These are phyloP conservation scores for Melanerpes formicivorus DNA, from an alignment of 2,113 vertebrate species.

Conservation along the genomic window DNA sequence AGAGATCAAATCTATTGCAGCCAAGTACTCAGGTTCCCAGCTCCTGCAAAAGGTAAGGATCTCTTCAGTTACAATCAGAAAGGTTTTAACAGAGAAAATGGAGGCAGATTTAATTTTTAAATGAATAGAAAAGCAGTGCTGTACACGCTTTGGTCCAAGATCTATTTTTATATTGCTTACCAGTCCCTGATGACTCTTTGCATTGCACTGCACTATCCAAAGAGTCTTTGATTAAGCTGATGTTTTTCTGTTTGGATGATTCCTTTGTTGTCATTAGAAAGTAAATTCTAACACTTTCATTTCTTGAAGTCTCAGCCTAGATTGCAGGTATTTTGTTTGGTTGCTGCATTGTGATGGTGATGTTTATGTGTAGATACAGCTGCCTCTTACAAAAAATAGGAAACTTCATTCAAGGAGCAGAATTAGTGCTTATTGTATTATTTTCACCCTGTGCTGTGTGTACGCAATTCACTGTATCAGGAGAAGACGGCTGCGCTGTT, in stretches of 20 bases:
- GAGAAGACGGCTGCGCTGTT: conserved; percentile 60
- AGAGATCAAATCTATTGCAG: conserved; percentile 98
- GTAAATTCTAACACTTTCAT: conserved; percentile 45
- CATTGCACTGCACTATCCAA: conserved; percentile 33
- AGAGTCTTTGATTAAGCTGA: conserved; percentile 54
- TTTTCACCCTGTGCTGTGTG: conserved; percentile 30
- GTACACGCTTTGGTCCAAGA: conserved; percentile 37
- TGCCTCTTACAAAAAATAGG: conserved; percentile 52
- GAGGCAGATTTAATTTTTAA: conserved; percentile 74
- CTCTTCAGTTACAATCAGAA: conserved; percentile 23
- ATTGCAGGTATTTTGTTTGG: conserved; percentile 17
- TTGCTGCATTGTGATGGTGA: conserved; percentile 12
- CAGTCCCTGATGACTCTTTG: conserved; percentile 48
- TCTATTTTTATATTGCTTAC: conserved; percentile 60
- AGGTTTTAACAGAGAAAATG: conserved; percentile 73
- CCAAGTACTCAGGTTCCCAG: conserved; percentile 98
- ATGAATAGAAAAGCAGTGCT: conserved; percentile 58
- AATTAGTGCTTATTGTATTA: conserved; percentile 20
- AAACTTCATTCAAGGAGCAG: conserved; percentile 66
- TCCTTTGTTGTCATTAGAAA: conserved; percentile 49
- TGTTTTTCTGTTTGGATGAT: conserved; percentile 71
- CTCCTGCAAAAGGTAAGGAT: conserved; percentile 96
- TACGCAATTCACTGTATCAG: conserved; percentile 21
- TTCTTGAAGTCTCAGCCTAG: conserved; percentile 46
- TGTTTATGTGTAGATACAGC: conserved; percentile 60